Base-by-base conservation (phyloP, 1,140 invertebrate genomes). In the Lethrus apterus region DNA sequence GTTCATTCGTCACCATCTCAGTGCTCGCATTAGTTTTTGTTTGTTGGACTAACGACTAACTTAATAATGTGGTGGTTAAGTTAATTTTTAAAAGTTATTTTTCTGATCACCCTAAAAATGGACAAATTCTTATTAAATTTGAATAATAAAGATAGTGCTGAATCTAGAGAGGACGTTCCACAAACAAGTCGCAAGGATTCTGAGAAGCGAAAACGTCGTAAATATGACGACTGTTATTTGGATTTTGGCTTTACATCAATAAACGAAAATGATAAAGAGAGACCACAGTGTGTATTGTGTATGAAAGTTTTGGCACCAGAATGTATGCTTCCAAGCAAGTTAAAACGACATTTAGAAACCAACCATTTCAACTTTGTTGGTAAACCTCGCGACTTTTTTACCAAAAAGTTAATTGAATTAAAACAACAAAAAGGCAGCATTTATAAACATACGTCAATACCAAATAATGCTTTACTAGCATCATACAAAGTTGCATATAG, bases 281-380 rank as follows among this genome's bases (percentile, higher is more conserved):
- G 14, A 42, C 46, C 46, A 3, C 20, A 30, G 17, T 49, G 46
- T 42, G 34, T 38, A 11, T 34, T 49, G 30, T 48, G 50, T 44
- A 41, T 31, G 23, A 47, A 43, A 51, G 32, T 44, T 36, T 48
- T 48, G 32, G 40, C 31, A 36, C 29, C 36, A 30, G 45, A 52
- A 21, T 23, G 11, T 23, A 51, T 47, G 35, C 30, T 32, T 32
- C 30, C 30, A 32, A 32, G 11, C 14, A 32, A 32, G 30, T 32
- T 32, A n/a, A 32, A 32, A 34, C 13, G 46, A 10, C 44, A 48
- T 40, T 40, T 52, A 30, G 40, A 44, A 5, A 36, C 34, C 14
- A 32, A 32, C 30, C 30, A 32, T 32, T 32, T 14, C 14, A 32
- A 5, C 30, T 32, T 32, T 32, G 30, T 32, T 32, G 30, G 30